Evolutionary conservation across 2,888 invertebrate species (phyloP), one percentile per base, ranked within the genome.

Genomic region (Spisula solida): DNA sequence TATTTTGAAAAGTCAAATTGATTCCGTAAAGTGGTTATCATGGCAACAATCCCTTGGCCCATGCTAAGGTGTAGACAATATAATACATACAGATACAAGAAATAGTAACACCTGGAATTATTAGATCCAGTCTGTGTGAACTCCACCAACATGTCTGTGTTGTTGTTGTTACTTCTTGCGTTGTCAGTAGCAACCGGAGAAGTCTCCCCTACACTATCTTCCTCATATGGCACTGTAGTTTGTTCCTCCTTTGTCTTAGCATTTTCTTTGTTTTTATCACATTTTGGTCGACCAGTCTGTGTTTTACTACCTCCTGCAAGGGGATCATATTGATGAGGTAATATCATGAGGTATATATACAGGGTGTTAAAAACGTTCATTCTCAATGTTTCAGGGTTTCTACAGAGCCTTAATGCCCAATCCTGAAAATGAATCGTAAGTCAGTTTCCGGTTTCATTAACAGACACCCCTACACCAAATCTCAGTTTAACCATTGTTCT

Each of bases 241-340:
- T 89, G 80, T 56, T 92, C 78, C 78, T 90, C 90, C 80, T 92
- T 92, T 20, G 86, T 87, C 81, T 84, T 80, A n/a, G 83, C 80
- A 81, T 92, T 92, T 16, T 90, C 89, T 41, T 87, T 80, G 41
- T 92, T 88, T 56, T 92, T 92, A 18, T 89, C 87, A n/a, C 80
- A 81, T 70, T 92, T 91, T 41, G 84, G 90, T 82, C 84, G 56
- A 14, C 88, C 90, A 41, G 51, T 85, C 56, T 47, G 41, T 25
- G 60, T 25, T 31, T 41, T 34, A 78, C 18, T 8, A 78, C n/a
- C 12, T 31, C 20, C 47, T 78, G 34, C 6, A 34, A 41, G 41
- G 6, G 1, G 20, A 80, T 47, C 48, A n/a, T 20, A 48, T 1
- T 48, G 51, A 51, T 51, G 12, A 51, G 51, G n/a, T n/a, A n/a